phyloP scores from a whole-genome alignment of 1,140 invertebrate species.

The Aethina tumida region DNA sequence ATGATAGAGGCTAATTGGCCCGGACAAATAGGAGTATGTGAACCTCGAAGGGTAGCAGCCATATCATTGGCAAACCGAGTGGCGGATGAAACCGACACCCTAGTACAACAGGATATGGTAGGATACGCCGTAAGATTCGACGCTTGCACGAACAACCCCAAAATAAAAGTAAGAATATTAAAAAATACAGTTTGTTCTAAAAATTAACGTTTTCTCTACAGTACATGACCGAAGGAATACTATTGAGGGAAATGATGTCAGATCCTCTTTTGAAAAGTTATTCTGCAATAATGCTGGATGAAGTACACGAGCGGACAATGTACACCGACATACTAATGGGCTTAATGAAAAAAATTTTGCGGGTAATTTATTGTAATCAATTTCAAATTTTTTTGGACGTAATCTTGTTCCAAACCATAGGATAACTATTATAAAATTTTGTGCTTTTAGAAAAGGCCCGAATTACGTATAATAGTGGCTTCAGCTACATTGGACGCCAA shows the following conservation, averaged over 20 bases:
- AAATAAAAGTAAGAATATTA: slow-evolving; percentile 70
- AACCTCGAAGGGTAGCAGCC: slow-evolving; percentile 85
- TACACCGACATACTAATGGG: slow-evolving; percentile 93
- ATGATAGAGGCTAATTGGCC: slow-evolving; percentile 86
- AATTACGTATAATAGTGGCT: slow-evolving; percentile 78
- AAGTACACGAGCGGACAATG: slow-evolving; percentile 90
- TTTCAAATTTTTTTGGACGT: background rate
- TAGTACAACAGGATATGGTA: slow-evolving; percentile 64
- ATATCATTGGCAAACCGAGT: slow-evolving; percentile 83
- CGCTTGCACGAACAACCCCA: slow-evolving; percentile 63
- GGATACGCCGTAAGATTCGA: slow-evolving; percentile 93
- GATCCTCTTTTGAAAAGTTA: slow-evolving; percentile 88
- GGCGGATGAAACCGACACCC: slow-evolving; percentile 74
- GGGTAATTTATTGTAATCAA: slow-evolving; percentile 37
- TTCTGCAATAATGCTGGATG: slow-evolving; percentile 87
- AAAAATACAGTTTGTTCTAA: background rate
- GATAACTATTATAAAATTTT: background rate
- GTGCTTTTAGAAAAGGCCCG: slow-evolving; percentile 63
- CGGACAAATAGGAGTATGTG: slow-evolving; percentile 74
- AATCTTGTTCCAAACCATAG: background rate
- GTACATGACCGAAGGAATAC: slow-evolving; percentile 94
- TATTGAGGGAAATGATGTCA: slow-evolving; percentile 88
- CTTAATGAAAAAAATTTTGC: slow-evolving; percentile 84
- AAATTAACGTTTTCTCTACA: slow-evolving; percentile 41
- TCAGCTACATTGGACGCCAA: slow-evolving; percentile 94